Evolutionary conservation across 2,797 vertebrate species (phyloP).

Genomic region (Notolabrus celidotus): DNA sequence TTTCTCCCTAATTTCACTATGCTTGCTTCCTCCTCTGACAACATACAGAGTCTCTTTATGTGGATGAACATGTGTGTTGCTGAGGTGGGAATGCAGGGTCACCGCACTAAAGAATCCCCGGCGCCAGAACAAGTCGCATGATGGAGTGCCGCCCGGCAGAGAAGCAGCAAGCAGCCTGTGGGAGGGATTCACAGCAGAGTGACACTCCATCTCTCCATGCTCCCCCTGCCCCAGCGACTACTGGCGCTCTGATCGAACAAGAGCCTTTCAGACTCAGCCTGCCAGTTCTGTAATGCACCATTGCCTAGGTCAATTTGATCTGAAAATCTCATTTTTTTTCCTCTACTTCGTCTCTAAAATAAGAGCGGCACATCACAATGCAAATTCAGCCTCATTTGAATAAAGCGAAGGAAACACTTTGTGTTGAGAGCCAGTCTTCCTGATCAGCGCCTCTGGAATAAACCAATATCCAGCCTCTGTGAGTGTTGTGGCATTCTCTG

Average conservation of each 20-base stretch:
- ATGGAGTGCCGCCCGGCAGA: constrained; percentile 68
- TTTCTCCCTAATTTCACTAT: constrained; percentile 43
- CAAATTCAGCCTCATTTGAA: constrained; percentile 99
- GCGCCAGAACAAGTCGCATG: constrained; percentile 70
- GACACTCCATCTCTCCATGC: constrained; percentile 88
- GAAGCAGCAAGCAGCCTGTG: constrained; percentile 73
- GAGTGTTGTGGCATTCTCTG: constrained; percentile 99
- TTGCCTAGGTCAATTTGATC: constrained; percentile 99
- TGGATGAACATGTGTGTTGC: constrained; percentile 42
- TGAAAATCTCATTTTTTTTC: constrained; percentile 99
- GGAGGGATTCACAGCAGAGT: constrained; percentile 83
- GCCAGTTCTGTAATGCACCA: constrained; percentile 99
- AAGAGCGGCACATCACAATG: constrained; percentile 99
- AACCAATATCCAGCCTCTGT: constrained; percentile 99
- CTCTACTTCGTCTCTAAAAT: constrained; percentile 93
- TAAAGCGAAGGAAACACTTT: constrained; percentile 99
- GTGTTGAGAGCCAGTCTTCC: constrained; percentile 99
- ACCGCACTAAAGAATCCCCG: constrained; percentile 72
- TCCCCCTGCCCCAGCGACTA: constrained; percentile 82
- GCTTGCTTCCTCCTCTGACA: constrained; percentile 41
- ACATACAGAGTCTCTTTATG: constrained; percentile 39
- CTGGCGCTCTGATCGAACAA: constrained; percentile 96
- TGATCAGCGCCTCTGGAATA: constrained; percentile 99
- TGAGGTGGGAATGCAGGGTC: constrained; percentile 69
- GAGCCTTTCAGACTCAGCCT: constrained; percentile 98